Percentiles rank a stretch among this genome's conserved stretches.
These are phyloP conservation scores for Anas bahamensis DNA, from an alignment of 2,797 vertebrate species.

Conservation along the genomic window DNA sequence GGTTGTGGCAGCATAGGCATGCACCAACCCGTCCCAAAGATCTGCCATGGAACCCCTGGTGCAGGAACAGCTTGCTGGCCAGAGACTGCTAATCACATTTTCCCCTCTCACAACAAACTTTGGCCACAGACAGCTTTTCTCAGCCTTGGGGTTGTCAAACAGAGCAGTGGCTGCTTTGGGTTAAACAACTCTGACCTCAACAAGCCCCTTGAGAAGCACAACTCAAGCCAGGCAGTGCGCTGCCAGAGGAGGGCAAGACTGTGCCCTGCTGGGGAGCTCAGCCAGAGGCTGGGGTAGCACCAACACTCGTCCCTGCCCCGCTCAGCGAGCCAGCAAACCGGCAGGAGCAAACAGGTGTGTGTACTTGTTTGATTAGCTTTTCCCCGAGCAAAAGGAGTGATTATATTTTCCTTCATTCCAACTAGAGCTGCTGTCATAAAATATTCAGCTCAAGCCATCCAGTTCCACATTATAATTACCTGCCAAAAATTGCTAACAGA, in stretches of 20 bases:
- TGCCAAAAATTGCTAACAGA: constrained; percentile 55
- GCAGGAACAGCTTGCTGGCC: background rate
- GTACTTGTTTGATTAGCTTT: background rate
- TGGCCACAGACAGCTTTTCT: background rate
- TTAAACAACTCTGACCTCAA: background rate
- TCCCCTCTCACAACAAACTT: background rate
- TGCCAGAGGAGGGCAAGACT: background rate
- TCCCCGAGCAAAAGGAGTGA: background rate
- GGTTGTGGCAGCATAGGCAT: accelerated
- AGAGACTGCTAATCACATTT: background rate
- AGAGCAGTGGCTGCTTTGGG: background rate
- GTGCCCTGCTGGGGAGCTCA: background rate
- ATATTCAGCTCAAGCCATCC: constrained; percentile 45
- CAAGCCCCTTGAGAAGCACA: background rate
- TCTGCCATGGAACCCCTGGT: background rate
- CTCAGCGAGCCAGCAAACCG: background rate
- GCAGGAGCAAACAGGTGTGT: background rate
- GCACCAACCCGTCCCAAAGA: accelerated
- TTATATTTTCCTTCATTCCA: constrained; percentile 42
- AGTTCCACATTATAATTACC: constrained; percentile 57
- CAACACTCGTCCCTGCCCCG: background rate
- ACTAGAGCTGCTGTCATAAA: constrained; percentile 40
- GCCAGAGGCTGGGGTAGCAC: background rate
- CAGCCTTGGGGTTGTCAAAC: background rate
- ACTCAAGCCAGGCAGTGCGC: accelerated